Evolutionary conservation across 2,113 vertebrate genomes (phyloP).

Genomic region (Sitta europaea): DNA sequence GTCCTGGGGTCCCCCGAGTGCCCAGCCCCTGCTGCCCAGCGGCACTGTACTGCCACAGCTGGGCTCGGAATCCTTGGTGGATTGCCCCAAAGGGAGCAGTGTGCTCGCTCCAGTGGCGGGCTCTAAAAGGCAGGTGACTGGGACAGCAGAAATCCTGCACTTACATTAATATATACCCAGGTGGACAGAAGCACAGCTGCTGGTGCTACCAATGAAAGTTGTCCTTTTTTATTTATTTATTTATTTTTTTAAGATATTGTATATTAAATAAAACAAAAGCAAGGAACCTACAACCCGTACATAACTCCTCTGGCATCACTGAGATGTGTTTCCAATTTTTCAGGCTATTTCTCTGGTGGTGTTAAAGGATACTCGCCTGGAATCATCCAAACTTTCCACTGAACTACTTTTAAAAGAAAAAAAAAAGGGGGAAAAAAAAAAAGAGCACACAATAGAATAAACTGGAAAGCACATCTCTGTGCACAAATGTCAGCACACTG

Average conservation of each 20-base stretch:
- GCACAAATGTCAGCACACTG: constrained; percentile 61
- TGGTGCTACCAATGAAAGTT: not conserved
- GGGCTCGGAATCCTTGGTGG: fast-evolving
- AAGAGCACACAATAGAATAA: constrained; percentile 51
- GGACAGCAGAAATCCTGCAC: not conserved
- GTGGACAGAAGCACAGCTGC: not conserved
- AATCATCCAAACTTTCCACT: constrained; percentile 42
- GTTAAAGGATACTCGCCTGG: not conserved
- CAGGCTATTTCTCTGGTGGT: constrained; percentile 16
- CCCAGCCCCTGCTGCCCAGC: not conserved
- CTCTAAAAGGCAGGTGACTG: not conserved
- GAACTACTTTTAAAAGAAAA: not conserved
- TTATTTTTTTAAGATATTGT: not conserved
- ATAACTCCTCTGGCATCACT: not conserved
- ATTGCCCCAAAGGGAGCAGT: not conserved
- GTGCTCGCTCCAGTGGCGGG: fast-evolving
- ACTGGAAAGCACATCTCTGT: constrained; percentile 36
- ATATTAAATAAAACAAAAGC: not conserved
- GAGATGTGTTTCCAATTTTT: constrained; percentile 6
- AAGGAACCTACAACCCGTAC: not conserved
- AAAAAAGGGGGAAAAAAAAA: not conserved
- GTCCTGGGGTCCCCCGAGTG: not conserved
- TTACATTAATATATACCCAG: not conserved
- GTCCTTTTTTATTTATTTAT: not conserved
- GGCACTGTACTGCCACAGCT: fast-evolving